Evolutionary conservation across 2,797 vertebrate genomes (phyloP).

Genomic region (Syndactyla subalaris): DNA sequence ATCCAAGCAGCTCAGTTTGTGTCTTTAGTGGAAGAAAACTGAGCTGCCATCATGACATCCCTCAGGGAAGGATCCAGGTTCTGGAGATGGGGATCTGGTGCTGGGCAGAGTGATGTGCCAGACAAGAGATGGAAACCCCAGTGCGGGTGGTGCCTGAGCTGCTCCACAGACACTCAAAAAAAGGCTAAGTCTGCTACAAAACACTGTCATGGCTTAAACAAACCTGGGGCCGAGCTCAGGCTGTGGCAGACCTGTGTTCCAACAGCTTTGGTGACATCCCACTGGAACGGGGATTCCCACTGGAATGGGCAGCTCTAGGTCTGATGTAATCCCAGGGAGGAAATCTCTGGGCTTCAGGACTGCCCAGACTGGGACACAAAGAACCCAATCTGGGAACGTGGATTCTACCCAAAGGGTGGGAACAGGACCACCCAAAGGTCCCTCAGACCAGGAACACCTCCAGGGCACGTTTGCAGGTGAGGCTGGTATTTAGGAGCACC

Average conservation of each 20-base stretch:
- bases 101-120: not conserved
- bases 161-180: not conserved
- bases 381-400: not conserved
- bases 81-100: not conserved
- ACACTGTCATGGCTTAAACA: not conserved
- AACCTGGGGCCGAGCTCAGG: not conserved
- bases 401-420: not conserved
- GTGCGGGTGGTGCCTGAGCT: not conserved
- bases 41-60: not conserved
- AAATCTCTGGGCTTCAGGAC: not conserved
- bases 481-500: not conserved
- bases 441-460: not conserved
- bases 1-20: not conserved
- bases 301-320: not conserved
- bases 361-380: not conserved
- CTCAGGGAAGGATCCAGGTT: not conserved
- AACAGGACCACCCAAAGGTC: not conserved
- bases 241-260: not conserved
- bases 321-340: not conserved
- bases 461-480: not conserved
- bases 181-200: not conserved
- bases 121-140: not conserved
- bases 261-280: not conserved
- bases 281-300: not conserved
- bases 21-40: not conserved